Conservation (phyloP, 2,888 invertebrate genomes). For the Parnassius smintheus region DNA sequence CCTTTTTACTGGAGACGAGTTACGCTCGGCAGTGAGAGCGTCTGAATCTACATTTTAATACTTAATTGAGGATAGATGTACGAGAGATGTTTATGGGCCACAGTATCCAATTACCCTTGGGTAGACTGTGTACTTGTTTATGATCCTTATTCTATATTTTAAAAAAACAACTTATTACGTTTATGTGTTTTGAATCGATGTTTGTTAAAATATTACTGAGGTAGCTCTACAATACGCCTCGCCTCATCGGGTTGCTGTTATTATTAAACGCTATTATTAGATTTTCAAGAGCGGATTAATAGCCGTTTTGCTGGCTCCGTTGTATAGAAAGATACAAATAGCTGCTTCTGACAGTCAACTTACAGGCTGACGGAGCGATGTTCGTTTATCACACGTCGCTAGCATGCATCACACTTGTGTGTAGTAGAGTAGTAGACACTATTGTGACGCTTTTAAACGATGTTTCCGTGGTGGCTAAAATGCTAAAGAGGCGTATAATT, state of each 20-base stretch:
- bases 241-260: conserved; percentile 27
- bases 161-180: not conserved
- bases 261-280: conserved; percentile 50
- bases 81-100: not conserved
- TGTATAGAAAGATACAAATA: conserved; percentile 44
- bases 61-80: too few species aligned
- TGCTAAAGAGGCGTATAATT: too few species aligned
- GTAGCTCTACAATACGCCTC: conserved; percentile 1
- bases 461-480: conserved; percentile 7
- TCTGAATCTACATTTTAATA: too few species aligned
- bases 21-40: too few species aligned
- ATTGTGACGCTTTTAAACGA: conserved; percentile 24
- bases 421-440: conserved; percentile 6
- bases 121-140: too few species aligned
- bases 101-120: too few species aligned
- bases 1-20: too few species aligned
- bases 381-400: conserved; percentile 22
- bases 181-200: not conserved
- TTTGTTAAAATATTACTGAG: not conserved
- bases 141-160: too few species aligned
- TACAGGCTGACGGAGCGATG: conserved; percentile 15
- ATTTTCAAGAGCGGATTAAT: conserved; percentile 37
- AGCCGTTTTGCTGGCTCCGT: conserved; percentile 35
- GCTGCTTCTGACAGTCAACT: conserved; percentile 38
- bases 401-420: conserved; percentile 19